These are phyloP conservation scores for Eunapius fragilis DNA, from an alignment of 37 sponge, comb jelly and placozoan species.

Conservation along the genomic window DNA sequence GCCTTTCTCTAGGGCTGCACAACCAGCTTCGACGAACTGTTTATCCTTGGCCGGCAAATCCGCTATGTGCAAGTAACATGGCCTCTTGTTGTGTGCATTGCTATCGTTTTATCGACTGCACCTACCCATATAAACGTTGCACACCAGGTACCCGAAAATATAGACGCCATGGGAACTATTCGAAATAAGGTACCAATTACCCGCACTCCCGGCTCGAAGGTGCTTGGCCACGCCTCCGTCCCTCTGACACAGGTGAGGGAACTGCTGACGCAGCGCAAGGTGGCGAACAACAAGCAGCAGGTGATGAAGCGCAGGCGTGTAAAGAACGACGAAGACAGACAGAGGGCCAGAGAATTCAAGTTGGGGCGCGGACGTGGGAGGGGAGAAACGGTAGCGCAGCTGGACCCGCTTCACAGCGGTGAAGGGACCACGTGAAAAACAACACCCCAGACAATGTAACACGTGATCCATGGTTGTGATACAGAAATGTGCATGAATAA, in stretches of 20 bases:
- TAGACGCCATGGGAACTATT: not conserved
- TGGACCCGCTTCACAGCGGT: not conserved
- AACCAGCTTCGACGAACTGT: conserved; percentile 9
- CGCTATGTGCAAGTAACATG: conserved; percentile 36
- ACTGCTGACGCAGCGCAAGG: not conserved
- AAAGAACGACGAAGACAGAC: not conserved
- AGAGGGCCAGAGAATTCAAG: not conserved
- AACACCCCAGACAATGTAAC: too few relatives aligned
- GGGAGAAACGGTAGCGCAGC: not conserved
- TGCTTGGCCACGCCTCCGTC: not conserved
- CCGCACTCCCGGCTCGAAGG: not conserved
- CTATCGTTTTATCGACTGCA: too few relatives aligned
- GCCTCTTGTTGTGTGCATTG: too few relatives aligned
- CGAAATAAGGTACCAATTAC: not conserved
- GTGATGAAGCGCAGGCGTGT: not conserved
- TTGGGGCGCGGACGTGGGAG: not conserved
- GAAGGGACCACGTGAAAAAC: not conserved
- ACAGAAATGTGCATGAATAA: too few relatives aligned
- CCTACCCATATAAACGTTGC: too few relatives aligned
- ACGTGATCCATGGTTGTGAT: too few relatives aligned
- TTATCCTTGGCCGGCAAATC: conserved; percentile 38
- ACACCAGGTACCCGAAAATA: not conserved
- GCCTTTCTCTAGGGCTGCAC: not conserved
- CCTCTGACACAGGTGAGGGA: not conserved
- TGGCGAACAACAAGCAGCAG: not conserved